phyloP scores from a whole-genome alignment of 2,797 vertebrate genomes.

The Alfaro cultratus region DNA sequence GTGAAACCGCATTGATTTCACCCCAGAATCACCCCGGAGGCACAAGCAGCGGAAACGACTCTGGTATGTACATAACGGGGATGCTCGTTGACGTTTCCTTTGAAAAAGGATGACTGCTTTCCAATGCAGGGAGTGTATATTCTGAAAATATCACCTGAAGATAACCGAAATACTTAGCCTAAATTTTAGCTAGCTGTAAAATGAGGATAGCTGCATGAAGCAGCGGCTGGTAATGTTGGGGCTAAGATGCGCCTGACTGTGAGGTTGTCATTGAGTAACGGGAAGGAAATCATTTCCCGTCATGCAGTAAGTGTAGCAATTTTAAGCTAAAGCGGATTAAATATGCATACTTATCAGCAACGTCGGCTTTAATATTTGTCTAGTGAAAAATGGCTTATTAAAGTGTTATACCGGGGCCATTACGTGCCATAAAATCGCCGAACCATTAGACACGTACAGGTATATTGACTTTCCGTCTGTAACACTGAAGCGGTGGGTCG shows the following conservation, averaged over 20 bases:
- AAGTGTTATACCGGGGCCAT: not conserved
- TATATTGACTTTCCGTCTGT: not conserved
- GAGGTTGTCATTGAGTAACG: conserved; percentile 14
- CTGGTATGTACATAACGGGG: conserved; percentile 69
- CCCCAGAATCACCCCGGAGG: conserved; percentile 6
- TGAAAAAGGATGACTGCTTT: not conserved
- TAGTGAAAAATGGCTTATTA: not conserved
- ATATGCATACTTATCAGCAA: not conserved
- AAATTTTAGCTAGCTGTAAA: not conserved
- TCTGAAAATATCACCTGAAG: conserved; percentile 25
- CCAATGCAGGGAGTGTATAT: not conserved
- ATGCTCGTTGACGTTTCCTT: conserved; percentile 17
- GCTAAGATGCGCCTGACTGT: conserved; percentile 1
- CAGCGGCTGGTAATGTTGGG: not conserved
- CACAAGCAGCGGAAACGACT: conserved; percentile 42
- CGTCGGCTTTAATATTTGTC: not conserved
- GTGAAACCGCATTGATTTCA: conserved; percentile 44
- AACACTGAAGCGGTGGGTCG: not conserved
- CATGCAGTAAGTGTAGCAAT: conserved; percentile 50
- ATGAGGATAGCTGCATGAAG: not conserved
- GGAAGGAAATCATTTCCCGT: conserved; percentile 58
- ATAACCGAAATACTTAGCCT: not conserved
- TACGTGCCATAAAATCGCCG: not conserved
- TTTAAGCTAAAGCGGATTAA: conserved; percentile 4
- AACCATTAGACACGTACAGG: conserved; percentile 2